These are phyloP conservation scores for Pachycephus smyrnensis DNA, from an alignment of 2,888 invertebrate species.

Conservation along the genomic window DNA sequence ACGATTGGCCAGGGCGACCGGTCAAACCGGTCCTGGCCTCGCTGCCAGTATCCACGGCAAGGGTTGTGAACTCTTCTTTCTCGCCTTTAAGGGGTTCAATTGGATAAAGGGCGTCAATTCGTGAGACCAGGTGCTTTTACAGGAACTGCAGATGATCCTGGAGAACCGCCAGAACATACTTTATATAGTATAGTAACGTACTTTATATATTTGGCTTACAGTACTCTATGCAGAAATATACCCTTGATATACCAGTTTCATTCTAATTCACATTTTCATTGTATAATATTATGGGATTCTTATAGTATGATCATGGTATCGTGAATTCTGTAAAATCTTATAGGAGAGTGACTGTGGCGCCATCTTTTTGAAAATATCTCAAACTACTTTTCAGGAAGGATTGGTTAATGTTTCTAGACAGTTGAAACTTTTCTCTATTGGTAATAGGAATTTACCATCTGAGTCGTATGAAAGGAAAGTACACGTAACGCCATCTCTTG, in stretches of 20 bases:
- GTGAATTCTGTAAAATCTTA: neutral
- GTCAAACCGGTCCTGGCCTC: neutral
- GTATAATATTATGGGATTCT: neutral
- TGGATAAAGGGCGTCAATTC: neutral
- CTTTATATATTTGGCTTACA: neutral
- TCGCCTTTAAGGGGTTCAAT: neutral
- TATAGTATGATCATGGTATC: neutral
- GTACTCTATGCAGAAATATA: neutral
- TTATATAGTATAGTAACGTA: neutral
- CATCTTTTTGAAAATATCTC: neutral
- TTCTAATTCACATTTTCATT: neutral
- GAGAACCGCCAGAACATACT: neutral
- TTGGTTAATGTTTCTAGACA: neutral
- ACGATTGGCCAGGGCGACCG: neutral
- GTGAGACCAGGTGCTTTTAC: neutral
- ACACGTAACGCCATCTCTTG: neutral
- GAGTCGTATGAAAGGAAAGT: neutral
- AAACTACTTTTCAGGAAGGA: neutral
- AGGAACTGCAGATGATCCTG: neutral
- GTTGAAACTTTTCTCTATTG: neutral
- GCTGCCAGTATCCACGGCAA: neutral
- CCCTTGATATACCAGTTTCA: neutral
- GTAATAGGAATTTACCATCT: neutral
- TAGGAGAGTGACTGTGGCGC: neutral
- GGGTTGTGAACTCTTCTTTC: neutral